These are phyloP conservation scores for Laspeyria flexula DNA, from an alignment of 2,888 invertebrate genomes.

Conservation along the genomic window DNA sequence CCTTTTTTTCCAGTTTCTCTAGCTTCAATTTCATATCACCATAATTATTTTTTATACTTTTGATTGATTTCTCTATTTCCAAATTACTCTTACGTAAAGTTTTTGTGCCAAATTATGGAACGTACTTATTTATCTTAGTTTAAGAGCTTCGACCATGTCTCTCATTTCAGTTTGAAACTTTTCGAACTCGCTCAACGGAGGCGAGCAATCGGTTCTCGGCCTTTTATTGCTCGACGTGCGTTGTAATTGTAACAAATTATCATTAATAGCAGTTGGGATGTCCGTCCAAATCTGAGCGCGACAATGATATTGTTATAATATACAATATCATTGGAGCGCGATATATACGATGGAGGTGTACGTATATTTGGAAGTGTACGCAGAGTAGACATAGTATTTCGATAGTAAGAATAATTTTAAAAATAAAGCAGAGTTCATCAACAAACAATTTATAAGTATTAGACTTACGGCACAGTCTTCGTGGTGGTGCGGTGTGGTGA, in stretches of 20 bases:
- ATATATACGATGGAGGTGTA: too few species aligned
- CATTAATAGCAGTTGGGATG: neutral
- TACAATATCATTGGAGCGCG: too few species aligned
- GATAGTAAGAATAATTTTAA: too few species aligned
- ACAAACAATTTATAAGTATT: too few species aligned
- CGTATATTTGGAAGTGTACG: too few species aligned
- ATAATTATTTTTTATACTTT: neutral
- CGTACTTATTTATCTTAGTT: neutral
- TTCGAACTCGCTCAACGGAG: neutral
- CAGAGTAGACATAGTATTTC: too few species aligned
- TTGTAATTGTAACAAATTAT: neutral
- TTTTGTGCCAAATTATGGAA: neutral
- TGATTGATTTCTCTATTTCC: constrained; percentile 19
- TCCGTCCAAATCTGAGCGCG: too few species aligned
- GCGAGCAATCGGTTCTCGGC: neutral
- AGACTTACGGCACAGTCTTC: too few species aligned
- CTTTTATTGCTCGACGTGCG: neutral
- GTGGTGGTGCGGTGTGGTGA: too few species aligned
- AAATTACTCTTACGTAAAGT: constrained; percentile 8
- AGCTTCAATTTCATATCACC: neutral
- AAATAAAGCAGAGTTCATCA: too few species aligned
- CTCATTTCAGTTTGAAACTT: neutral
- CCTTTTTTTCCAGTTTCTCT: neutral
- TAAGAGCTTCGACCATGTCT: neutral
- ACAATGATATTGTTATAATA: too few species aligned